Evolutionary conservation across 2,888 invertebrate genomes (phyloP), one percentile per base, ranked within the genome.

Genomic region (Frankliniella intonsa): DNA sequence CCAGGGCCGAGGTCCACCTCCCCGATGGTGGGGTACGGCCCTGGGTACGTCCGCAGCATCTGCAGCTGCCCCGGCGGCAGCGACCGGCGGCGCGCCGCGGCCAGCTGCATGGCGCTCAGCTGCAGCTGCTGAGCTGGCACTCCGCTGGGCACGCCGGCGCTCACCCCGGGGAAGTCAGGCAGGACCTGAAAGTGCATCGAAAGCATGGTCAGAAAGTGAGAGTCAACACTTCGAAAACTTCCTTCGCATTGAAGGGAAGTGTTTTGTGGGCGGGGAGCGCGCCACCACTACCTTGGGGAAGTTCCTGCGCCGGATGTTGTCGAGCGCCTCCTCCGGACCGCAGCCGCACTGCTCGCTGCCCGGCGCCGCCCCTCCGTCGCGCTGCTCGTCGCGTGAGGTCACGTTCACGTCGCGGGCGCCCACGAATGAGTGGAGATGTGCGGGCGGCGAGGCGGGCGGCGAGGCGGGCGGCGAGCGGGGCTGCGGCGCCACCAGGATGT

Each of bases 251-350:
- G n/a, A n/a, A n/a, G n/a, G n/a, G n/a, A n/a, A 38, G 2, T 5
- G 38, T 38, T 3, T 5, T 38, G 14, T 62, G 62, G 11, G n/a
- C 11, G 62, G 12, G 0, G 17, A n/a, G 7, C 9, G 55, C 55
- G 17, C 55, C 62, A 14, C 0, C 19, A 0, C 19, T 62, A 76
- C 95, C 90, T 95, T 95, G 0, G 95, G 95, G 86, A 93, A 95
- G 86, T 95, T 95, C 85, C 94, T 89, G 83, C 93, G 90, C 87
- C 94, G 93, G 80, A 95, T 93, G 55, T 93, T 92, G 83, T 91
- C 89, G 81, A 95, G 86, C 0, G 94, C 92, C 86, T 95, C 94
- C 85, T 93, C 93, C 0, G 91, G 11, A 92, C 91, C 79, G 93
- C 87, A 9, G 83, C 80, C 62, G 81, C 81, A 38, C 79, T 81